Percentiles rank a stretch among this genome's conserved stretches.
Conservation (phyloP, 1,140 invertebrate species). For the Drosophila bocqueti region DNA sequence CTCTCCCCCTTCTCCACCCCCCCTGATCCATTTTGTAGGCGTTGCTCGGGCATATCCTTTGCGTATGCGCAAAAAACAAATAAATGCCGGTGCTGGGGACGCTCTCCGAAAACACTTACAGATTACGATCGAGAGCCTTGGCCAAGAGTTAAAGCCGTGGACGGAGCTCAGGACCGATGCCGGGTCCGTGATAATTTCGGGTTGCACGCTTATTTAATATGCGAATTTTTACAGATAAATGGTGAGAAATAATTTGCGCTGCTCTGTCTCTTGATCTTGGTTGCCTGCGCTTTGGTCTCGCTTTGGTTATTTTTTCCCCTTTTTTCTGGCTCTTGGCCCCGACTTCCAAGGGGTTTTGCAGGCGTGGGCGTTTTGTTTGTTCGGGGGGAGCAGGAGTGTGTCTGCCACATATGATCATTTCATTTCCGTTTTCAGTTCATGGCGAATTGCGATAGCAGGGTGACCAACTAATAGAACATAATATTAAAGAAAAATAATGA, state of each 20-base stretch:
- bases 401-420: constrained; percentile 60
- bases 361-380: constrained; percentile 70
- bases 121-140: constrained; percentile 77
- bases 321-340: background rate
- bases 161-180: constrained; percentile 46
- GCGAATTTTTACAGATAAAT: constrained; percentile 84
- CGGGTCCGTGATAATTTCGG: constrained; percentile 81
- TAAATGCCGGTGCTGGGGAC: constrained; percentile 50
- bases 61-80: constrained; percentile 79
- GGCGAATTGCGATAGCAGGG: constrained; percentile 1
- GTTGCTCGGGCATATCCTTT: constrained; percentile 77
- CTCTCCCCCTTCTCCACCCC: background rate
- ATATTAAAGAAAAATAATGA: background rate
- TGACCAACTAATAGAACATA: background rate
- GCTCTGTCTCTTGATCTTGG: constrained; percentile 58
- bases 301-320: background rate
- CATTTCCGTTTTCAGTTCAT: constrained; percentile 61
- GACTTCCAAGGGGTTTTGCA: constrained; percentile 27
- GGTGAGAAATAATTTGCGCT: constrained; percentile 84
- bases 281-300: constrained; percentile 14
- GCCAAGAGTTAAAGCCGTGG: constrained; percentile 26
- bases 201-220: constrained; percentile 84
- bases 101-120: constrained; percentile 65
- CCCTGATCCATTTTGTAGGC: constrained; percentile 47
- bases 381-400: constrained; percentile 30